These are phyloP conservation scores for Lasioglossum vierecki DNA, from an alignment of 2,888 invertebrate species.

Conservation along the genomic window DNA sequence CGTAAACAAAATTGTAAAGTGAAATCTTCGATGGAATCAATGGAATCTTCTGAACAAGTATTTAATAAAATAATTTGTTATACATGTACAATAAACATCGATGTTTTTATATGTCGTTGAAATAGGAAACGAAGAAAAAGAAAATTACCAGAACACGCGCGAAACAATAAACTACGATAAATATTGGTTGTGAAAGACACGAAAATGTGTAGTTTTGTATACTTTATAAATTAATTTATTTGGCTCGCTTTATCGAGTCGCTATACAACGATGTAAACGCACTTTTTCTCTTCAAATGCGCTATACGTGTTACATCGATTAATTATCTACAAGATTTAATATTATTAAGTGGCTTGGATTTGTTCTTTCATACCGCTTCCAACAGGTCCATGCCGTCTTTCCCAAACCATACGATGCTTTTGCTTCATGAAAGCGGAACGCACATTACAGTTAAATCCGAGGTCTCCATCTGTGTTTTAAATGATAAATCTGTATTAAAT, in stretches of 20 bases:
- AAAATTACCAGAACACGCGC: constrained; percentile 16
- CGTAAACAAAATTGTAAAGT: constrained; percentile 69
- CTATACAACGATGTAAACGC: constrained; percentile 49
- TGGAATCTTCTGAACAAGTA: constrained; percentile 70
- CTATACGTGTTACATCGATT: constrained; percentile 30
- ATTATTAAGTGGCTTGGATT: constrained; percentile 27
- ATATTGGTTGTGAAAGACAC: constrained; percentile 6
- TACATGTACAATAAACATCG: constrained; percentile 80
- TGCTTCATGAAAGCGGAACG: constrained; percentile 96
- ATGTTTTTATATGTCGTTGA: constrained; percentile 71
- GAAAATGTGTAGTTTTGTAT: constrained; percentile 11
- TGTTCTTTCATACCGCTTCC: constrained; percentile 87
- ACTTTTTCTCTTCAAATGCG: constrained; percentile 7
- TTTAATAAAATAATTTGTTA: constrained; percentile 76
- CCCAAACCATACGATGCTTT: constrained; percentile 99
- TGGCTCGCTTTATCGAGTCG: constrained; percentile 31
- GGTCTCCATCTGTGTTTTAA: constrained; percentile 92
- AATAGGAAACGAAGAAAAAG: constrained; percentile 53
- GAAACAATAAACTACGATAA: neutral
- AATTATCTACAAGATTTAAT: constrained; percentile 49
- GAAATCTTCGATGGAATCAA: constrained; percentile 58
- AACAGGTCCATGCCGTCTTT: constrained; percentile 94
- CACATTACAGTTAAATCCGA: constrained; percentile 91
- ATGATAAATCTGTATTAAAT: constrained; percentile 10
- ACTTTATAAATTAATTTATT: constrained; percentile 62